These are phyloP conservation scores for Drosophila grimshawi DNA, from an alignment of 1,140 invertebrate species.

Conservation along the genomic window DNA sequence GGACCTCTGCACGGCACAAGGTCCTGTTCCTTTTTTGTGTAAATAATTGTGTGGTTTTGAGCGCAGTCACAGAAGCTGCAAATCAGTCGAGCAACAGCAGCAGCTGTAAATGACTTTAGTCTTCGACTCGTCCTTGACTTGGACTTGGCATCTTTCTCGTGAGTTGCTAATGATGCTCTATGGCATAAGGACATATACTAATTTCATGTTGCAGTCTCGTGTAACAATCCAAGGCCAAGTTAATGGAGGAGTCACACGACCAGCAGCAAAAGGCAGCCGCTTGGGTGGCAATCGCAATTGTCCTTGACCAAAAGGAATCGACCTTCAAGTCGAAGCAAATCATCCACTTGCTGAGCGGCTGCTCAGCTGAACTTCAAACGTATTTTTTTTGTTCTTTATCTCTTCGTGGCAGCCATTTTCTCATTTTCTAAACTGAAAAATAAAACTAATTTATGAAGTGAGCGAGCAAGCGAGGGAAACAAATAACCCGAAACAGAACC, in stretches of 20 bases:
- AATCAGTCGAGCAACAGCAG: conserved; percentile 58
- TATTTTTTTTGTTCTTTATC: not conserved
- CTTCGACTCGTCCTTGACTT: conserved; percentile 38
- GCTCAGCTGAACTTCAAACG: conserved; percentile 29
- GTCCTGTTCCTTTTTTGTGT: conserved; percentile 23
- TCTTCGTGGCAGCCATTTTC: conserved; percentile 30
- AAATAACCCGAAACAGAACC: conserved; percentile 28
- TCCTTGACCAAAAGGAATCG: conserved; percentile 47
- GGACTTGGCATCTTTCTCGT: conserved; percentile 61
- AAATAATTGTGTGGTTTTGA: conserved; percentile 74
- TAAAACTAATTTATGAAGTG: conserved; percentile 47
- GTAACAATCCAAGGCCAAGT: conserved; percentile 45
- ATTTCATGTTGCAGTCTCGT: not conserved
- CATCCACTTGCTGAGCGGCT: conserved; percentile 17
- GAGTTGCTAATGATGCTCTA: conserved; percentile 45
- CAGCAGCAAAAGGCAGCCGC: conserved; percentile 52
- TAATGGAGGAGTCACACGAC: conserved; percentile 64
- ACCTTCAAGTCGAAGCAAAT: conserved; percentile 10
- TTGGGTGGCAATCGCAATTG: conserved; percentile 61
- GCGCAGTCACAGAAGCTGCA: conserved; percentile 33
- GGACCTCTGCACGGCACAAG: not conserved
- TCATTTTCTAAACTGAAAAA: conserved; percentile 20
- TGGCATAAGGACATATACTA: not conserved
- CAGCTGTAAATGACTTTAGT: conserved; percentile 70
- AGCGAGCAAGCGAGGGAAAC: not conserved